Percentiles rank a stretch among this genome's conserved stretches.
These are phyloP conservation scores for Cyrtorhinus lividipennis DNA, from an alignment of 1,140 invertebrate genomes.

Conservation along the genomic window DNA sequence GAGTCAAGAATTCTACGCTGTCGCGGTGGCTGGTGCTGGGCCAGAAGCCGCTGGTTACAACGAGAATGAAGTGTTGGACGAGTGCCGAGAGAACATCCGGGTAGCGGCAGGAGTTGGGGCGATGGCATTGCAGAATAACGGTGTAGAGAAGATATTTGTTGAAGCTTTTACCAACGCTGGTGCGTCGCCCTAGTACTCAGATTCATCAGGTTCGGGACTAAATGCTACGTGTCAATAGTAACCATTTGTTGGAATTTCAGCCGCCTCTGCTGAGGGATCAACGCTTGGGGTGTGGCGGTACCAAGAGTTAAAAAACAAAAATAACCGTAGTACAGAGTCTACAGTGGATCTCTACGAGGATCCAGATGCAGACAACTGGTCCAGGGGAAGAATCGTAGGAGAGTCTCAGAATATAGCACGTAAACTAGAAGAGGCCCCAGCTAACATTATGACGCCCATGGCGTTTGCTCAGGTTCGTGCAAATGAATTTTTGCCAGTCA, in stretches of 20 bases:
- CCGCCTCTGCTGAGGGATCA: conserved; percentile 59
- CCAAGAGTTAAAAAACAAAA: conserved; percentile 46
- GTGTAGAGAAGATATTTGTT: conserved; percentile 46
- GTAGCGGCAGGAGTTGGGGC: conserved; percentile 33
- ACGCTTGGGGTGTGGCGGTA: conserved; percentile 44
- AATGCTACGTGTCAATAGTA: too few species aligned
- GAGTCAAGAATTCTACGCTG: conserved; percentile 21
- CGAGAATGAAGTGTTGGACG: conserved; percentile 33
- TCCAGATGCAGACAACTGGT: conserved; percentile 42
- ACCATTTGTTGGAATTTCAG: too few species aligned
- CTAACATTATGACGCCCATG: conserved; percentile 73
- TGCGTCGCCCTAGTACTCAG: too few species aligned
- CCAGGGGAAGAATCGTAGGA: conserved; percentile 52
- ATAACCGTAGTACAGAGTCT: conserved; percentile 31
- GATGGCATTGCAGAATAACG: conserved; percentile 33
- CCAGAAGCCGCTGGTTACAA: conserved; percentile 30
- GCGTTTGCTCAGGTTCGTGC: conserved; percentile 48
- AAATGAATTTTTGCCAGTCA: not conserved
- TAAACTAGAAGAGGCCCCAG: conserved; percentile 63
- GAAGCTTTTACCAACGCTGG: conserved; percentile 52
- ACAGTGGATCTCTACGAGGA: conserved; percentile 26
- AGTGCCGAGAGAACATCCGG: conserved; percentile 34
- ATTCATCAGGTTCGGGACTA: too few species aligned
- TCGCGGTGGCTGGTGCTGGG: conserved; percentile 35
- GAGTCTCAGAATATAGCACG: conserved; percentile 73